Percentiles rank a stretch among this genome's conserved stretches.
Evolutionary conservation across 2,888 invertebrate genomes (phyloP).

Genomic region (Rhagium mordax): DNA sequence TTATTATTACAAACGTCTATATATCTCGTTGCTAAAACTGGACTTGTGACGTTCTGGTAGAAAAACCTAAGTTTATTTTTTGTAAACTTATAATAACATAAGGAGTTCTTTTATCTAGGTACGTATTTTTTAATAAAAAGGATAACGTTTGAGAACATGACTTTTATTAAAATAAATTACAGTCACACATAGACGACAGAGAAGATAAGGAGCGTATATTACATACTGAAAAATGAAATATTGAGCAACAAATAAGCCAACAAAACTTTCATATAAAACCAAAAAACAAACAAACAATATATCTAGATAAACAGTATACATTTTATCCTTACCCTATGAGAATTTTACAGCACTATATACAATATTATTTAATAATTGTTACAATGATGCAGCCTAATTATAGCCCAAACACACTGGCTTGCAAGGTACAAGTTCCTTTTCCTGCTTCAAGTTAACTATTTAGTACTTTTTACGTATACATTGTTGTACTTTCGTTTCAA

Average conservation of each 20-base stretch:
- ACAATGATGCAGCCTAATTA: constrained; percentile 55
- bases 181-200: constrained; percentile 71
- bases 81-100: background rate
- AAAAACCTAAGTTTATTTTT: background rate
- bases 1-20: background rate
- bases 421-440: constrained; percentile 68
- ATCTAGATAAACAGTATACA: constrained; percentile 69
- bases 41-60: background rate
- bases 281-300: constrained; percentile 66
- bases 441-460: constrained; percentile 26
- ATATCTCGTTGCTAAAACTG: constrained; percentile 2
- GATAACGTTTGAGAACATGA: constrained; percentile 64
- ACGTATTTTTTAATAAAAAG: background rate
- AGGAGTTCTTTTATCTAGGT: background rate
- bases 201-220: constrained; percentile 61
- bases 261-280: constrained; percentile 67
- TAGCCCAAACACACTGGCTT: constrained; percentile 68
- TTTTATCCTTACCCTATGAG: constrained; percentile 69
- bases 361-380: constrained; percentile 36
- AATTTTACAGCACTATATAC: constrained; percentile 65
- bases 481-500: constrained; percentile 66
- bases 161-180: constrained; percentile 73
- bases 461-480: constrained; percentile 50
- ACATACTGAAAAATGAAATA: constrained; percentile 67
- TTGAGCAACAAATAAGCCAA: constrained; percentile 72